phyloP scores from a whole-genome alignment of 2,888 invertebrate species.

The Leptarthrus brevirostris region DNA sequence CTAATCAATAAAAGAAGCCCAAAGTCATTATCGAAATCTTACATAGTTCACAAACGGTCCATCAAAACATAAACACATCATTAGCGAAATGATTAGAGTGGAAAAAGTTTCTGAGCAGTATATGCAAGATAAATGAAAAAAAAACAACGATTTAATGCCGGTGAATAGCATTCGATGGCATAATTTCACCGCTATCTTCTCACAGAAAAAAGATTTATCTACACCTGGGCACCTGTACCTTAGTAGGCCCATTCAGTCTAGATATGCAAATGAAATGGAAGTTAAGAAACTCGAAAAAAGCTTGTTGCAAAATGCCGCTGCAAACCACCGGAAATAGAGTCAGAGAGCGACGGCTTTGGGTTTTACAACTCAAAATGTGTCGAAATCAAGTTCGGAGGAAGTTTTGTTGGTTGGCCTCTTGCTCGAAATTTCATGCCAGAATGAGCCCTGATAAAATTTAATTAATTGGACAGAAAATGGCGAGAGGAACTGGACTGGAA shows the following conservation, averaged over 20 bases:
- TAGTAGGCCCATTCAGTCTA: slow-evolving; percentile 31
- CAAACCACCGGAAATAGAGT: slow-evolving; percentile 35
- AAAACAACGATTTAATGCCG: slow-evolving; percentile 21
- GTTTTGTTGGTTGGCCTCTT: slow-evolving; percentile 39
- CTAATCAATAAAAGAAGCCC: too few relatives aligned
- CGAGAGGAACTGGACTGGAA: slow-evolving; percentile 29
- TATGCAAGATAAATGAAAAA: not conserved
- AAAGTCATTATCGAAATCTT: too few relatives aligned
- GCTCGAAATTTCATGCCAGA: slow-evolving; percentile 40
- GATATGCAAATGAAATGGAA: slow-evolving; percentile 43
- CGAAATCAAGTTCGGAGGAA: slow-evolving; percentile 33
- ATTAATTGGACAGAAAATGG: slow-evolving; percentile 38
- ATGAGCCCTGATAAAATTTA: slow-evolving; percentile 39
- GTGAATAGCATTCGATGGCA: slow-evolving; percentile 35
- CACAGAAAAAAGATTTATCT: slow-evolving; percentile 40
- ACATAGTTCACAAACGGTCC: too few relatives aligned
- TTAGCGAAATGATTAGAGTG: not conserved
- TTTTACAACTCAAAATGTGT: slow-evolving; percentile 44
- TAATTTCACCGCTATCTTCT: slow-evolving; percentile 38
- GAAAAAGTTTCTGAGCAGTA: not conserved
- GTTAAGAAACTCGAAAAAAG: slow-evolving; percentile 34
- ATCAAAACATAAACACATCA: not conserved
- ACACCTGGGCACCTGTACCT: slow-evolving; percentile 24
- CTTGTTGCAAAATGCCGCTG: slow-evolving; percentile 24
- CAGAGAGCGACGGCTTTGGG: slow-evolving; percentile 12